Evolutionary conservation across 2,888 invertebrate species (phyloP), one percentile per base, ranked within the genome.

Genomic region (Linyphia triangularis): DNA sequence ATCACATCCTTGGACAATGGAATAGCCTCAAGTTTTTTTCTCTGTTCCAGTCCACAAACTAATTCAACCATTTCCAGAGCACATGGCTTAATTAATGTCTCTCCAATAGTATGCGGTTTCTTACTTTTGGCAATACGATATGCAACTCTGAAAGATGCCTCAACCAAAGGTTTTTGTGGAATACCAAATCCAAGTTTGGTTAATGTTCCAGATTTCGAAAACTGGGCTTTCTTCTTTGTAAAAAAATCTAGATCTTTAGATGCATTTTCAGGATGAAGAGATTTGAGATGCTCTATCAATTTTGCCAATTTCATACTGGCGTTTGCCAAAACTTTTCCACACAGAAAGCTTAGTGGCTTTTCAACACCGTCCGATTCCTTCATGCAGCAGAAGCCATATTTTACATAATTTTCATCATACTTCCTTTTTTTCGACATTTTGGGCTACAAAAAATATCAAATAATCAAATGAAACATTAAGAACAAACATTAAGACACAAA

Each of bases 251-350:
- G n/a, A n/a, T n/a, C n/a, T n/a, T n/a, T n/a, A n/a, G n/a, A n/a
- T n/a, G n/a, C n/a, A n/a, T n/a, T n/a, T n/a, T n/a, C n/a, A n/a
- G n/a, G n/a, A n/a, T n/a, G 75, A 72, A 84, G 73, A 77, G 77
- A 77, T 69, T 63, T 77, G 69, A 77, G 85, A 77, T 77, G 85
- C 69, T 77, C 85, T 85, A 73, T 85, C 82, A 88, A 82, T 81
- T 88, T 88, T 82, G 75, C 82, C 69, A 82, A 82, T 61, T 88
- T 88, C 88, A 88, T 88, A 65, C 88, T 88, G 72, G 63, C 57
- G 67, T 82, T 88, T 70, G 81, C 81, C 51, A 88, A 82, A 88
- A 83, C 57, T 75, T 81, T 88, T 81, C 82, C 75, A 61, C 82
- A 75, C 75, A 82, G 72, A 81, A 88, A 82, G 77, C 67, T 82